Conservation (phyloP, 2,888 invertebrate species). For the Cantharis rufa region DNA sequence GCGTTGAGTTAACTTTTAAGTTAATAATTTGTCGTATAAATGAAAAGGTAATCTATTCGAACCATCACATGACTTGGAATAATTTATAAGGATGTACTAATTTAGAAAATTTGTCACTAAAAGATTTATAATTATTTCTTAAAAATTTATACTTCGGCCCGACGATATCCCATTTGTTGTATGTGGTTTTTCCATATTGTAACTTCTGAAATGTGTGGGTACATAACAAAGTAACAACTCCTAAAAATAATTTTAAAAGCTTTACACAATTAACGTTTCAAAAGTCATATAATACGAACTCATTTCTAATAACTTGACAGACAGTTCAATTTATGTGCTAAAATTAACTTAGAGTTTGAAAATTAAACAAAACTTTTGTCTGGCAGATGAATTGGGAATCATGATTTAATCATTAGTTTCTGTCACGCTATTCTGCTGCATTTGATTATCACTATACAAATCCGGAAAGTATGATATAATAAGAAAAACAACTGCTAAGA, state of each 20-base stretch:
- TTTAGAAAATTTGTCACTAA: not conserved
- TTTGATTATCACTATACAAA: slow-evolving; percentile 8
- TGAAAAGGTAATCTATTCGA: not conserved
- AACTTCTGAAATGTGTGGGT: not conserved
- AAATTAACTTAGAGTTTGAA: not conserved
- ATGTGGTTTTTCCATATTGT: not conserved
- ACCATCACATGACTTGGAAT: not conserved
- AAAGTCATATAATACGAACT: not conserved
- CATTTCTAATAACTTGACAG: not conserved
- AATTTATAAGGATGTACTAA: not conserved
- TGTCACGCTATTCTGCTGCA: slow-evolving; percentile 10
- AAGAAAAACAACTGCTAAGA: not conserved
- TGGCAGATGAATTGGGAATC: slow-evolving; percentile 5
- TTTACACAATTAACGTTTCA: not conserved
- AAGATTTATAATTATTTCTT: not conserved
- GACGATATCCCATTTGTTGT: too few relatives aligned
- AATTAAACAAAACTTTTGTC: not conserved
- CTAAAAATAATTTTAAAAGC: not conserved
- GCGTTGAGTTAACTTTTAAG: too few relatives aligned
- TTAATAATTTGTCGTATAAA: not conserved
- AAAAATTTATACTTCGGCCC: not conserved
- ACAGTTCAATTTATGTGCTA: not conserved
- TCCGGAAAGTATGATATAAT: not conserved
- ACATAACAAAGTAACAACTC: not conserved
- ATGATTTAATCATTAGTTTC: slow-evolving; percentile 31